Base-by-base conservation (phyloP, 2,888 invertebrate genomes). In the Megastigmus dorsalis region DNA sequence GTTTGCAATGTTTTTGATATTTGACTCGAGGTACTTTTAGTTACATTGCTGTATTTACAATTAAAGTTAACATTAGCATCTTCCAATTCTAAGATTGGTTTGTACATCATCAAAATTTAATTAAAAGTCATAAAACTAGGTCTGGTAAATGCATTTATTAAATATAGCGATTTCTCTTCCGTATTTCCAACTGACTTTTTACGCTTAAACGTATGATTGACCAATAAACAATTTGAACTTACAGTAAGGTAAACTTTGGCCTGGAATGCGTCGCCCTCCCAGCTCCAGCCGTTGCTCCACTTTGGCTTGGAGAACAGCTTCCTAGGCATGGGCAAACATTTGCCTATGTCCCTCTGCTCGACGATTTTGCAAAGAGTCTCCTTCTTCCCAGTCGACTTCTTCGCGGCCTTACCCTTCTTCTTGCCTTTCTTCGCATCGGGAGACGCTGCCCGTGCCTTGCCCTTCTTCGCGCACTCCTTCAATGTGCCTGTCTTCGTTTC, bases 261-360 rank as follows among this genome's bases (percentile, higher is more conserved):
- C 84, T 95, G 91, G 85, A 93, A 95, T 36, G 94, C 91, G 79
- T 95, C 93, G 57, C 97, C 97, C 84, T 95, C 94, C 95, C 96
- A 97, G 78, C 91, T 92, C 97, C 97, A 97, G 30, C 97, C 97
- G 86, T 97, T 97, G 85, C 95, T 95, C 95, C 95, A 96, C 82
- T 92, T 92, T 43, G 93, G 93, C 80, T 90, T 88, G 74, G 89
- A 85, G 74, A 89, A 89, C 33, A 89, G 87, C 82, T 88, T 89
- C 41, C 89, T 89, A 15, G 89, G 80, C 66, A 85, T 78, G 59
- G 78, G 76, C 68, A 84, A 79, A 80, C 81, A 89, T 71, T 90
- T 90, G 78, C 86, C 84, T 74, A 80, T 77, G 84, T 81, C 77
- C 60, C 83, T 80, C n/a, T 30, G 63, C 15, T 74, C 82, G 60